Evolutionary conservation across 2,113 vertebrate genomes (phyloP), one percentile per base, ranked within the genome.

Genomic region (Rhegmatorhina hoffmannsi): DNA sequence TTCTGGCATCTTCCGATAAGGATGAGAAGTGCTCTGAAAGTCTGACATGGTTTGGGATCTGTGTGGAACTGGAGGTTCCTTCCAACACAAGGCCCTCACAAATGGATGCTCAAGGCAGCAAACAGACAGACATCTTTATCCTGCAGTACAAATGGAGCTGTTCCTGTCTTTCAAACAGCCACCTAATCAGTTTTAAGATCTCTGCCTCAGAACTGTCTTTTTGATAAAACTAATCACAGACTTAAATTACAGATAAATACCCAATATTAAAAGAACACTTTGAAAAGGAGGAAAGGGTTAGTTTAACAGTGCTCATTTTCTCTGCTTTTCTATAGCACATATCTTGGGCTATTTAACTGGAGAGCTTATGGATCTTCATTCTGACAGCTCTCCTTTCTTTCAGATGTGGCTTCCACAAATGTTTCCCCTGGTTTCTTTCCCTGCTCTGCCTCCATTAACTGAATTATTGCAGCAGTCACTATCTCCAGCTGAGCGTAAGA

Each of bases 241-340:
- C 94, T 96, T 95, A 96, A 95, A 96, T 95, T 94, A 91, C 95
- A 96, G 94, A 96, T 95, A 96, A 96, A 92, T 83, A 90, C 78
- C 67, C 3, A 3, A 94, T 95, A 96, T 83, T 87, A 94, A 94
- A 86, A 83, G 77, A 93, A 90, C 64, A 55, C 80, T 88, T 89
- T 87, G 80, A 87, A 86, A 93, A 58, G 78, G 50, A 94, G 76
- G 84, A 64, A 92, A 89, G 77, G 84, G 68, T 73, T 91, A 69
- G 76, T 95, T 92, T 72, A 87, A 64, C 40, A 1, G 83, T 84
- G 73, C 70, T 95, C 55, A 87, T 95, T 96, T 96, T 66, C 94
- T 49, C 63, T 70, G 56, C 69, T 69, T 93, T 93, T 94, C 93
- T 92, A 55, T 77, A 83, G 66, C 92, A 73, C 49, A 47, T 56